A percentile compares a stretch with the other conserved stretches of the same genome.
Conservation (phyloP, 2,888 invertebrate genomes). For the Hipparchia sbordonii region DNA sequence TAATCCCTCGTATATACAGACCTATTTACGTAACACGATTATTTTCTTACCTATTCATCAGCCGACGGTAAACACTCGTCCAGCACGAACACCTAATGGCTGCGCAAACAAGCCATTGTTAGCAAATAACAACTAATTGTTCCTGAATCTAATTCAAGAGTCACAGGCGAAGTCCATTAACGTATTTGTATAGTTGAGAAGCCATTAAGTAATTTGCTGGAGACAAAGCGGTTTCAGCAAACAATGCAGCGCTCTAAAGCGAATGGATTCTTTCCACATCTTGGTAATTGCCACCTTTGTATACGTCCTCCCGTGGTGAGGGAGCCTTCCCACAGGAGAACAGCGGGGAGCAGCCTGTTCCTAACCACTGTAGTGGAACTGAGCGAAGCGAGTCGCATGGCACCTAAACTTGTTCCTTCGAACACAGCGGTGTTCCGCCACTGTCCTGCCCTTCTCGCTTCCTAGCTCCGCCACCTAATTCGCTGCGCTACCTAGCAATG, state of each 20-base stretch:
- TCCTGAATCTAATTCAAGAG: conserved; percentile 29
- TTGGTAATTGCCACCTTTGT: conserved; percentile 58
- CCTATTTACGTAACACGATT: not conserved
- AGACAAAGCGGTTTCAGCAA: conserved; percentile 54
- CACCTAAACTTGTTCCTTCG: no score
- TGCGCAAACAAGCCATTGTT: conserved; percentile 21
- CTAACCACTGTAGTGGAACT: no score
- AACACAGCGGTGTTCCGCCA: no score
- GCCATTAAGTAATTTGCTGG: conserved; percentile 34
- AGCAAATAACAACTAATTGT: conserved; percentile 19
- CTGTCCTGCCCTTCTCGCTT: no score
- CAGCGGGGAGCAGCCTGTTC: no score
- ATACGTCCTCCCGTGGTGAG: conserved; percentile 40
- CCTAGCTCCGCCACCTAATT: no score
- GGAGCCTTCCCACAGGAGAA: conserved; percentile 32
- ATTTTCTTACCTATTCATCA: not conserved
- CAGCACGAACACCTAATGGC: conserved; percentile 8
- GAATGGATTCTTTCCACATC: conserved; percentile 58
- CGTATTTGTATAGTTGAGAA: conserved; percentile 31
- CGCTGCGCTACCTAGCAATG: no score
- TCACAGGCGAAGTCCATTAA: conserved; percentile 34
- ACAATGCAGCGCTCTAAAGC: conserved; percentile 50
- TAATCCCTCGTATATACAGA: not conserved
- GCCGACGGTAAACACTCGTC: not conserved
- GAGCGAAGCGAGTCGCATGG: no score